These are phyloP conservation scores for Acanthaster planci DNA, from an alignment of 35 echinoderm and acorn worm genomes.

Conservation along the genomic window DNA sequence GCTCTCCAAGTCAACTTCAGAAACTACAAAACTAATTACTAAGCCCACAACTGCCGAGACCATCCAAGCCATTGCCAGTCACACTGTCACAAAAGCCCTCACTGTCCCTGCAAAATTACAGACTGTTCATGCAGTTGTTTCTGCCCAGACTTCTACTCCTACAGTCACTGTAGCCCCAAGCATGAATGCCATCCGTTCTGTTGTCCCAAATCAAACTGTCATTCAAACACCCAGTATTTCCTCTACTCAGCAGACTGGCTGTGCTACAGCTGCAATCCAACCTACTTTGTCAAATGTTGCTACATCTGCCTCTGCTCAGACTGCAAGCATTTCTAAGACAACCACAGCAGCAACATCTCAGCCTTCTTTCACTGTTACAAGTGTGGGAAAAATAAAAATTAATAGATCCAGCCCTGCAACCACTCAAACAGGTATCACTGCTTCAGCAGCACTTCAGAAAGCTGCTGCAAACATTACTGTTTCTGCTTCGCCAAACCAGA, in stretches of 20 bases:
- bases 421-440: constrained; percentile 1
- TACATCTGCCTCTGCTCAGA: not conserved
- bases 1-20: constrained; percentile 11
- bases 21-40: constrained; percentile 5
- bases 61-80: not conserved
- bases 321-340: not conserved
- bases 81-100: not conserved
- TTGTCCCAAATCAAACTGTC: not conserved
- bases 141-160: not conserved
- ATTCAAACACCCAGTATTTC: not conserved
- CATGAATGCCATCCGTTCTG: not conserved
- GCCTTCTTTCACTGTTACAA: not conserved
- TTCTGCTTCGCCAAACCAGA: not conserved
- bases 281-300: not conserved
- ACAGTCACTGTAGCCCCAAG: constrained; percentile 6
- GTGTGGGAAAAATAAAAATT: not conserved
- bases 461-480: constrained; percentile 1
- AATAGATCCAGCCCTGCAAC: not conserved
- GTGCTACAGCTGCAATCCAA: not conserved
- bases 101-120: constrained; percentile 6
- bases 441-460: constrained; percentile 20
- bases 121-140: not conserved
- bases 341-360: not conserved
- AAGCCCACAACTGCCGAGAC: not conserved
- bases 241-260: not conserved